Conservation (phyloP, 1,140 invertebrate species). For the Philotrypesis tridentata region DNA sequence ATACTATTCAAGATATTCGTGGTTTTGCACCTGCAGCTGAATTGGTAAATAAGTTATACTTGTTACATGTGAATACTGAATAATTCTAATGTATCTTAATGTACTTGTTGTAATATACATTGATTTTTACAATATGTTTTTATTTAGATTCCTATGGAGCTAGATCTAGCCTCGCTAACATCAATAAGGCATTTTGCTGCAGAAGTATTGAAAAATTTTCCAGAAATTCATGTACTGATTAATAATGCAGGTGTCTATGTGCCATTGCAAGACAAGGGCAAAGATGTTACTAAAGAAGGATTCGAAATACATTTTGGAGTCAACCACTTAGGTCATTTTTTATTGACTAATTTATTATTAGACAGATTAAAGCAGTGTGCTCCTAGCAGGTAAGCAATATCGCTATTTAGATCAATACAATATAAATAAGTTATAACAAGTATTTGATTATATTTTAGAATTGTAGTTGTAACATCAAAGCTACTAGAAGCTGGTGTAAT, state of each 20-base stretch:
- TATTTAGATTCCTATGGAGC: slow-evolving; percentile 80
- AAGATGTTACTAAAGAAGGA: slow-evolving; percentile 82
- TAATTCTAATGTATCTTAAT: too few species aligned
- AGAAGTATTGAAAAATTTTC: slow-evolving; percentile 77
- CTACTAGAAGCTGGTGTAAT: slow-evolving; percentile 79
- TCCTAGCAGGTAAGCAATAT: slow-evolving; percentile 75
- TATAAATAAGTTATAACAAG: slow-evolving; percentile 18
- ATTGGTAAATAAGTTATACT: slow-evolving; percentile 72
- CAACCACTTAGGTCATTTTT: slow-evolving; percentile 88
- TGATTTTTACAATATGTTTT: slow-evolving; percentile 23
- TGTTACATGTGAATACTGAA: not conserved
- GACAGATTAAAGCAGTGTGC: slow-evolving; percentile 79
- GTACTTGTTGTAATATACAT: too few species aligned
- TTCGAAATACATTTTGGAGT: slow-evolving; percentile 89
- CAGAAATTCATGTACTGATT: slow-evolving; percentile 81
- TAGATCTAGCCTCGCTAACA: slow-evolving; percentile 82
- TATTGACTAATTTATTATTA: slow-evolving; percentile 86
- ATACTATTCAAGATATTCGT: slow-evolving; percentile 78
- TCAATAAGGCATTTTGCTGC: slow-evolving; percentile 83
- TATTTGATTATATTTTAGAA: slow-evolving; percentile 61
- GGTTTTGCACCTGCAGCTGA: slow-evolving; percentile 74
- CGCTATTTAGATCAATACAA: not conserved
- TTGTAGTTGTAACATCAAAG: slow-evolving; percentile 76
- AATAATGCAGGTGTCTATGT: slow-evolving; percentile 85
- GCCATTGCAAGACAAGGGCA: slow-evolving; percentile 70